Conservation (phyloP, 2,113 vertebrate species). For the Brachionichthys hirsutus region DNA sequence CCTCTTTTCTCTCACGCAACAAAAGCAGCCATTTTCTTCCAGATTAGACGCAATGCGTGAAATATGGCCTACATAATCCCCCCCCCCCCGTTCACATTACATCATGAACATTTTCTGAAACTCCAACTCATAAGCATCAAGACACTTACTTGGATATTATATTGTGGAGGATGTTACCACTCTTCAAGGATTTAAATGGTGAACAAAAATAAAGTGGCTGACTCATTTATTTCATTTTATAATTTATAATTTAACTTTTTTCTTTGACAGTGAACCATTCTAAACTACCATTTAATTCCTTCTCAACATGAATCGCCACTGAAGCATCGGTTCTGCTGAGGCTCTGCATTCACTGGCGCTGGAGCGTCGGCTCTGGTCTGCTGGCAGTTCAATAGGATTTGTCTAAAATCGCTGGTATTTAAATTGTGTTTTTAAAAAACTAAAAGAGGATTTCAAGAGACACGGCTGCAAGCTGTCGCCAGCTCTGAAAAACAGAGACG, state of each 20-base stretch:
- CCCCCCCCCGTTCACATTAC: slow-evolving; percentile 16
- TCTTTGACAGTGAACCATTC: slow-evolving; percentile 23
- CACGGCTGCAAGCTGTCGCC: slow-evolving; percentile 11
- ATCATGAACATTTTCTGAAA: slow-evolving; percentile 24
- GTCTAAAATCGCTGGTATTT: slow-evolving; percentile 42
- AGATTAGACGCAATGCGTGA: slow-evolving; percentile 21
- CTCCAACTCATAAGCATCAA: slow-evolving; percentile 24
- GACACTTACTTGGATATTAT: slow-evolving; percentile 28
- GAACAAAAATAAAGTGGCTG: slow-evolving; percentile 25
- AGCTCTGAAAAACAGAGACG: slow-evolving; percentile 37
- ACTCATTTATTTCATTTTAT: slow-evolving; percentile 10
- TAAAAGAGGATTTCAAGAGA: slow-evolving; percentile 39
- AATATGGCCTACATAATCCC: slow-evolving; percentile 45
- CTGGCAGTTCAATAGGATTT: slow-evolving; percentile 47
- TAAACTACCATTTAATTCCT: slow-evolving; percentile 32
- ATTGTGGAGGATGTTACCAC: slow-evolving; percentile 23
- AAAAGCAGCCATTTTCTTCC: slow-evolving; percentile 13
- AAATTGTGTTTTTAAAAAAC: slow-evolving; percentile 51
- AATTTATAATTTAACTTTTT: too few species aligned
- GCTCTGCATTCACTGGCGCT: slow-evolving; percentile 15
- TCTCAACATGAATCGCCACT: slow-evolving; percentile 28
- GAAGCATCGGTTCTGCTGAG: slow-evolving; percentile 19
- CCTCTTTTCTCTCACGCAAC: neutral
- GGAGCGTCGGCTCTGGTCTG: slow-evolving; percentile 29
- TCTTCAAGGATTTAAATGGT: slow-evolving; percentile 24